These are phyloP conservation scores for Amblyopsis hoosieri DNA, from an alignment of 2,797 vertebrate species.

Conservation along the genomic window DNA sequence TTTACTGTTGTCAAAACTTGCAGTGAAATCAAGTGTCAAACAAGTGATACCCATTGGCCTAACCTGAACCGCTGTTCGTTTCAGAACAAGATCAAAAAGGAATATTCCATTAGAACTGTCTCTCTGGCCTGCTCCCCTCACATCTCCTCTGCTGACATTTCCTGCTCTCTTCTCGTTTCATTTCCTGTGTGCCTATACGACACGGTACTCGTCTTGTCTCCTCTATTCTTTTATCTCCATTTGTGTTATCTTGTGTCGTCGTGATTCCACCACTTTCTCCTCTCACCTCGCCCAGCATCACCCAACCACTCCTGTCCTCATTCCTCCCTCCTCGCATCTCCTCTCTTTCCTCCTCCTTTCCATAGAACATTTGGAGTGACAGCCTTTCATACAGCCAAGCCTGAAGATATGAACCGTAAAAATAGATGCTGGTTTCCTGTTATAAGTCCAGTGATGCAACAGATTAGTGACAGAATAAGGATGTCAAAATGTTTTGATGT, in stretches of 20 bases:
- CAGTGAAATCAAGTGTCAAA: slow-evolving; percentile 6
- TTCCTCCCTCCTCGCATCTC: not conserved
- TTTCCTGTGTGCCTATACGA: slow-evolving; percentile 22
- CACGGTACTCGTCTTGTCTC: not conserved
- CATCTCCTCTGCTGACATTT: slow-evolving; percentile 44
- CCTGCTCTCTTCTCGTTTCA: slow-evolving; percentile 21
- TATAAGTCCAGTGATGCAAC: slow-evolving; percentile 6
- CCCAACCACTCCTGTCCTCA: not conserved
- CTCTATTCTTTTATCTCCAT: slow-evolving; percentile 9
- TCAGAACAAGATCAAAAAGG: slow-evolving; percentile 30
- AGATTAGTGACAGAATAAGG: slow-evolving; percentile 11
- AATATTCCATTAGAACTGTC: slow-evolving; percentile 30
- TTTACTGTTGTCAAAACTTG: slow-evolving; percentile 1
- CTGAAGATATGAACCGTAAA: slow-evolving; percentile 43
- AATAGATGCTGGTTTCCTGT: slow-evolving; percentile 44
- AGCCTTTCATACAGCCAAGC: slow-evolving; percentile 33
- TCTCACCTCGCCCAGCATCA: not conserved
- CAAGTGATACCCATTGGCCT: not conserved
- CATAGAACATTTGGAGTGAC: slow-evolving; percentile 39
- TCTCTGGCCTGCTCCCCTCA: slow-evolving; percentile 33
- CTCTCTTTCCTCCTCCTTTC: slow-evolving; percentile 4
- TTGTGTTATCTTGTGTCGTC: slow-evolving; percentile 4
- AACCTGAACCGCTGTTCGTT: slow-evolving; percentile 10
- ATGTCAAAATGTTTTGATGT: slow-evolving; percentile 12
- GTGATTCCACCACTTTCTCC: not conserved